phyloP scores from a whole-genome alignment of 2,888 invertebrate species.

The Spodoptera exigua region DNA sequence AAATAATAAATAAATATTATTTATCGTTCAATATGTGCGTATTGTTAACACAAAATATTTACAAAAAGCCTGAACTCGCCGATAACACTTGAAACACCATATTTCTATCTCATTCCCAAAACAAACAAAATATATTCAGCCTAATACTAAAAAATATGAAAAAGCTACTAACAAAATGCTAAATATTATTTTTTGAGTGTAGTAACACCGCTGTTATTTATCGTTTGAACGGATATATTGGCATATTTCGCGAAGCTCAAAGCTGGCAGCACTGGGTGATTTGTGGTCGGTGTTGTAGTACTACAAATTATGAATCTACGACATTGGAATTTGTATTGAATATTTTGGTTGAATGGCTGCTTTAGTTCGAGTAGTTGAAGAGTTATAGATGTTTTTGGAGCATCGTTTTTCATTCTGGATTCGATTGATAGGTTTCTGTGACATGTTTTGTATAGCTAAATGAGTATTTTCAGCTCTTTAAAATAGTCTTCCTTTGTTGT shows the following conservation, averaged over 20 bases:
- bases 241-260: conserved; percentile 62
- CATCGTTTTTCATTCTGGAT: conserved; percentile 20
- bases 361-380: conserved; percentile 22
- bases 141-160: conserved; percentile 23
- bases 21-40: not conserved
- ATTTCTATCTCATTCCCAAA: conserved; percentile 14
- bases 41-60: not conserved
- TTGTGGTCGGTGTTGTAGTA: conserved; percentile 54
- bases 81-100: conserved; percentile 14
- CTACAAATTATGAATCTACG: conserved; percentile 48
- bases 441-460: too few species aligned
- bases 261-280: conserved; percentile 62
- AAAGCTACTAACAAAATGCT: conserved; percentile 32
- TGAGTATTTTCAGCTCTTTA: too few species aligned
- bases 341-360: conserved; percentile 36
- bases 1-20: conserved; percentile 8
- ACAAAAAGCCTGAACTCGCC: not conserved
- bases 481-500: too few species aligned
- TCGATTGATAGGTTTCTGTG: too few species aligned
- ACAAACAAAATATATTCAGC: conserved; percentile 24
- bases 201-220: conserved; percentile 61
- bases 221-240: conserved; percentile 59
- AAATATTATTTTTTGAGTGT: conserved; percentile 62
- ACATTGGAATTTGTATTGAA: conserved; percentile 42
- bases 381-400: conserved; percentile 3